Evolutionary conservation across 1,140 invertebrate genomes (phyloP), one percentile per base, ranked within the genome.

Genomic region (Heliothis subflexa): DNA sequence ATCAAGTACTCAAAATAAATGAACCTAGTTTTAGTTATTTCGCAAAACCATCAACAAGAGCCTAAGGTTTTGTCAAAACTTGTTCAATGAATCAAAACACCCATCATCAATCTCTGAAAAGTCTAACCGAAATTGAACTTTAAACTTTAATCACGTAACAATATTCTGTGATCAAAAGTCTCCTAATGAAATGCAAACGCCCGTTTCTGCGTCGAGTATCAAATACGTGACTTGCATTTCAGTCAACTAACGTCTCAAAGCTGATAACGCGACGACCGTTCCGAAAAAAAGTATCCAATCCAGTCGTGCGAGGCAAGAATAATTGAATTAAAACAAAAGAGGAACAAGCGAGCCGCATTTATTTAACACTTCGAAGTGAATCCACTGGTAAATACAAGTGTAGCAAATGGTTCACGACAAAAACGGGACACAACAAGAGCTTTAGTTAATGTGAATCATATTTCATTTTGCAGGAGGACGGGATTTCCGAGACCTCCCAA

Each of bases 381-480:
- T 79, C 82, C 82, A 83, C 80, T 83, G 79, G 82, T 82, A 85
- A 83, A 83, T 82, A 85, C 79, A 83, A 86, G 84, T 81, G 73
- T 74, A 80, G 82, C 81, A 86, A 89, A 86, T 66, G 81, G 73
- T 88, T 87, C 59, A 76, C 80, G 85, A 87, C 87, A 90, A 87
- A 89, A 88, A 88, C 84, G 88, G 81, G 80, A 89, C 81, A 87
- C 81, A 88, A 86, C 86, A 86, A 86, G 89, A 86, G 85, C 85
- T 90, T 86, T 87, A 83, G 80, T 85, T 88, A 90, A 89, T 89
- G 86, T 85, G 85, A 81, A 86, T 89, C 86, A 88, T 90, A 90
- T 90, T 89, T 89, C 89, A 90, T 85, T 84, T 83, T 81, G 78
- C 79, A 76, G 79, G 83, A 82, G 80, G 82, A 76, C 75, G 83